Base-by-base conservation (phyloP, 1,140 invertebrate genomes). In the Mercenaria mercenaria region DNA sequence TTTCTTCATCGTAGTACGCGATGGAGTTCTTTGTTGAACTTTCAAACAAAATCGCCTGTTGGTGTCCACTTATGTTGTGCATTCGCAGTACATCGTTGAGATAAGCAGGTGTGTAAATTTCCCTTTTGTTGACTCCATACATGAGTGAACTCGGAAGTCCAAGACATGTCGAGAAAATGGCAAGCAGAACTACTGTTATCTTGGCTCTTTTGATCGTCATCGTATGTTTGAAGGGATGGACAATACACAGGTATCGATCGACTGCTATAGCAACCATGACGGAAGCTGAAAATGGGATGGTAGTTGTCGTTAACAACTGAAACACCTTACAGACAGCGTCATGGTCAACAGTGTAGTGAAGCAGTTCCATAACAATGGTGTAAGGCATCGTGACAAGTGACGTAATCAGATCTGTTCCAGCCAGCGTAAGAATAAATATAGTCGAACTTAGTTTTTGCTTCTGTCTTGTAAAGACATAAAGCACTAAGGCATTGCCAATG, bases 231-330 rank as follows among this genome's bases (percentile, higher is more conserved):
- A 93, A 95, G 11, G 94, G 94, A 81, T 93, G 93, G 39, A 94
- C 95, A 61, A 95, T 95, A 69, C 95, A 95, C 29, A 95, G 79
- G 85, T 94, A 95, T 59, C 95, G 83, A 85, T 95, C 95, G 32
- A 95, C 90, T 8, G 95, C 95, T 23, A 95, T 95, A 29, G 94
- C 94, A 18, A 94, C 92, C 94, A 94, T 94, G 11, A 94, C 88
- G 18, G 94, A 90, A n/a, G 92, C 91, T 18, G 92, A 93, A 61
- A 92, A 94, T 4, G 93, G 93, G 32, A 94, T 90, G 0, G 90
- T 93, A 4, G 93, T 90, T 20, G 92, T 93, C 4, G 91, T 88
- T 23, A 94, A 41, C 52, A 94, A 91, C 23, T 93, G 91, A 61
- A 91, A 94, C 29, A 92, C 39, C 64, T 94, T 94, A 79, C 94